Base-by-base conservation (phyloP, 2,797 vertebrate species). In the Enteromius radiatus region DNA sequence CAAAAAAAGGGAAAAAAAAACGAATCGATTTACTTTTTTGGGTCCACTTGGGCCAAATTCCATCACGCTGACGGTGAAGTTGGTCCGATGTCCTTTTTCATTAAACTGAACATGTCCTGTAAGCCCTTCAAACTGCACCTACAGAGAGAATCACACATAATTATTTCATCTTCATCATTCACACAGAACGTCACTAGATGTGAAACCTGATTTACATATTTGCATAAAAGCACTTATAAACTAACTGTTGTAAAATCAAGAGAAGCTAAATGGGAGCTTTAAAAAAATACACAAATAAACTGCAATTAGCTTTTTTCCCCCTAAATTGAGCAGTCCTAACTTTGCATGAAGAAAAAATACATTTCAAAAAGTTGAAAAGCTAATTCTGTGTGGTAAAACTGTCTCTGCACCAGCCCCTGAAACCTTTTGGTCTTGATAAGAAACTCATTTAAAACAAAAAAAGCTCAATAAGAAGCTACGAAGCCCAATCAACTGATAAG, bases 91-190 rank as follows among this genome's bases (percentile, higher is more conserved):
- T 7, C 98, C 98, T 84, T 96, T 96, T 88, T 98, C 97, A 0
- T 99, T 96, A 81, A 99, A 99, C 90, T 99, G 97, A 47, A 99
- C 94, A 0, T 96, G 96, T 80, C 97, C 97, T 0, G 97, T 97
- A 76, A 99, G 85, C 8, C 98, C 98, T 82, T 98, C 94, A 84
- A 99, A 94, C 63, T 83, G 96, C 64, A 99, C 98, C 98, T 99
- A 85, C 82, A 77, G 17, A 45, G 74, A 87, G 23, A 85, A 61
- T 43, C 41, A 77, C 38, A 64, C 63, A 82, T 33, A 59, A 77
- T 81, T 4, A 31, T 52, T 49, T 74, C 10, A 70, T 33, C 14
- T 70, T 77, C 41, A 77, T 19, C 28, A 64, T 28, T 19, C 10
- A 76, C 2, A 1, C 6, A 21, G 23, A 77, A 45, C 41, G 4